Conservation (phyloP, 1,140 invertebrate genomes). For the Lucilia sericata region DNA sequence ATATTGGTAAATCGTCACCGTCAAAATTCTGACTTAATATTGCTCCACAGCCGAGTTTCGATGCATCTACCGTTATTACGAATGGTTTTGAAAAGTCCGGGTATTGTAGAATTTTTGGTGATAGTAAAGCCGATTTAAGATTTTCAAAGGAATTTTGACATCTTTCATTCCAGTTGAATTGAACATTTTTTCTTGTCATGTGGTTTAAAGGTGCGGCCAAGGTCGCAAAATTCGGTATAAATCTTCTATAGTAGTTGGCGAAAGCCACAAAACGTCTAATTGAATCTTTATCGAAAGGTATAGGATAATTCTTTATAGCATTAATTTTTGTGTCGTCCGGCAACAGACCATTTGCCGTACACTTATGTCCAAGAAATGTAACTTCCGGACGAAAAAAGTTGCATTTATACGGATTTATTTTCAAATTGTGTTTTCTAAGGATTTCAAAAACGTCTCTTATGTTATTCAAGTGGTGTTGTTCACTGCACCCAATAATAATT, state of each 20-base stretch:
- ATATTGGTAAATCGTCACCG: conserved; percentile 7
- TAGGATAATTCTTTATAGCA: conserved; percentile 50
- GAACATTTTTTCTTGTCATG: background rate
- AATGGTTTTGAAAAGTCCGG: conserved; percentile 3
- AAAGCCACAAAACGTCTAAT: conserved; percentile 48
- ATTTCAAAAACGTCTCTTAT: conserved; percentile 31
- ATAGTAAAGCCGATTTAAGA: background rate
- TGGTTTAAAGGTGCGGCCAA: conserved; percentile 2
- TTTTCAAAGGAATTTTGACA: conserved; percentile 21
- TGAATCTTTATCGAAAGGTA: conserved; percentile 50
- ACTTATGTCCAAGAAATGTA: conserved; percentile 51
- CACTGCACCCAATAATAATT: background rate
- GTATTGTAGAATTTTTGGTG: background rate
- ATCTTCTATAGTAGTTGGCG: conserved; percentile 27
- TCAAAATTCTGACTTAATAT: background rate
- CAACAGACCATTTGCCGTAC: conserved; percentile 17
- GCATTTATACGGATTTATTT: background rate
- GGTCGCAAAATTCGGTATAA: background rate
- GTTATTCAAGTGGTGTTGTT: conserved; percentile 40
- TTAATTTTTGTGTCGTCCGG: conserved; percentile 47
- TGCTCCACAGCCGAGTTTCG: background rate
- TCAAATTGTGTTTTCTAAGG: conserved; percentile 8
- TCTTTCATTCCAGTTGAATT: background rate
- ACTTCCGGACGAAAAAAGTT: conserved; percentile 47
- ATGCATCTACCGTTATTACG: background rate